phyloP scores from a whole-genome alignment of 2,113 vertebrate species.

The Coregonus clupeaformis region DNA sequence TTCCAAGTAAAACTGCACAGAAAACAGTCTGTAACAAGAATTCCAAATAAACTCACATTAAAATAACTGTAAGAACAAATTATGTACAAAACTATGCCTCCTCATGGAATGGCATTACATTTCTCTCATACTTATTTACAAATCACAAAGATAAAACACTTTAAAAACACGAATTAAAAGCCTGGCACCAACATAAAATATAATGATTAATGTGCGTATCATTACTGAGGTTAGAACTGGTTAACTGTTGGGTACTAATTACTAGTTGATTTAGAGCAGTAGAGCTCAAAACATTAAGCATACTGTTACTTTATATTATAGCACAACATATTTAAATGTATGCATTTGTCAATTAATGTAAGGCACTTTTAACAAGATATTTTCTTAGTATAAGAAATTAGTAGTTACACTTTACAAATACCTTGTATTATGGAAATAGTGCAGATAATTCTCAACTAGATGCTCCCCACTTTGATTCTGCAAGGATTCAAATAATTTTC shows the following conservation, averaged over 20 bases:
- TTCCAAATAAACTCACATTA: too few relatives aligned
- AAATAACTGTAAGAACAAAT: too few relatives aligned
- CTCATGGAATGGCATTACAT: not conserved
- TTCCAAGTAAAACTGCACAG: too few relatives aligned
- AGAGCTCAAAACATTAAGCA: not conserved
- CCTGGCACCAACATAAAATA: not conserved
- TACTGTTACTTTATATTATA: not conserved
- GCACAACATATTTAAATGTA: not conserved
- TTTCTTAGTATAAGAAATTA: conserved; percentile 79
- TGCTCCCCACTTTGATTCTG: not conserved
- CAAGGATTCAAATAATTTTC: not conserved
- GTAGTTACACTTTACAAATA: not conserved
- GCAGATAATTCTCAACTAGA: not conserved
- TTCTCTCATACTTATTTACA: not conserved
- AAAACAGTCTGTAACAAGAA: too few relatives aligned
- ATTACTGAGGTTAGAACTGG: not conserved
- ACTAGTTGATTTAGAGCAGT: not conserved
- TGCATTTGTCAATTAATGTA: not conserved
- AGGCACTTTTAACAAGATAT: conserved; percentile 50
- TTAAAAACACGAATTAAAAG: not conserved
- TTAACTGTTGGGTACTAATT: not conserved
- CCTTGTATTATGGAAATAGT: not conserved
- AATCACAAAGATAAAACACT: not conserved
- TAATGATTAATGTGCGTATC: too few relatives aligned
- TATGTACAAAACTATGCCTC: not conserved